Evolutionary conservation across 64 coral and sea anemone species (phyloP).

Genomic region (Stichodactyla mertensii): DNA sequence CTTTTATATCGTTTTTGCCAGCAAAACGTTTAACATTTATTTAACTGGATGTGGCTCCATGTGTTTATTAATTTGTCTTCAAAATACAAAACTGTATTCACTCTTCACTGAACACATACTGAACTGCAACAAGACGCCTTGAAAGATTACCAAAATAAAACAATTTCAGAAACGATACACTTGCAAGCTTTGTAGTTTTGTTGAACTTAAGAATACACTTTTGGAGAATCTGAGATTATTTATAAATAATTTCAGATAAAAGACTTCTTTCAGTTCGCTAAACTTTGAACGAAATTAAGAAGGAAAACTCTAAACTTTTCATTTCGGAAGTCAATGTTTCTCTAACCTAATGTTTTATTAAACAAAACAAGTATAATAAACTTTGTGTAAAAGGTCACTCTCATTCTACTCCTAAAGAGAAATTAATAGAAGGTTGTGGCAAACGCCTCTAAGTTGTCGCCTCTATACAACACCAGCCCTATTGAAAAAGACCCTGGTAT

Average conservation of each 20-base stretch:
- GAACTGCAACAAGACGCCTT: too few relatives aligned
- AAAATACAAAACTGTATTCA: slow-evolving; percentile 10
- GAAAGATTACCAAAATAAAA: background rate
- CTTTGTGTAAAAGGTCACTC: background rate
- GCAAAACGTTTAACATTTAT: slow-evolving; percentile 2
- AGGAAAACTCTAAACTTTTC: background rate
- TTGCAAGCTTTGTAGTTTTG: too few relatives aligned
- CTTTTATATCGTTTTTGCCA: background rate
- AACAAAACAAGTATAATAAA: background rate
- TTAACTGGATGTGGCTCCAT: background rate
- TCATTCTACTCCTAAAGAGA: background rate
- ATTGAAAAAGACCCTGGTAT: background rate
- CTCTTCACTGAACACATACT: too few relatives aligned
- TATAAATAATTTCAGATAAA: too few relatives aligned
- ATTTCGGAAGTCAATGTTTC: background rate
- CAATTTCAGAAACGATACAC: too few relatives aligned
- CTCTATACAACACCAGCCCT: background rate
- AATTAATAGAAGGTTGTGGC: background rate
- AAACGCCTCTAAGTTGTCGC: background rate
- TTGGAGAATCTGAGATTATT: too few relatives aligned
- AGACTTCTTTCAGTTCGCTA: too few relatives aligned
- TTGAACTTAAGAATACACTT: too few relatives aligned
- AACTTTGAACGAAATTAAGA: background rate
- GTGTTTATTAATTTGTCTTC: slow-evolving; percentile 4
- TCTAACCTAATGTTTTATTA: background rate